Evolutionary conservation across 37 sponge, comb jelly and placozoan genomes (phyloP), one percentile per base, ranked within the genome.

Genomic region (Theonella swinhoei): DNA sequence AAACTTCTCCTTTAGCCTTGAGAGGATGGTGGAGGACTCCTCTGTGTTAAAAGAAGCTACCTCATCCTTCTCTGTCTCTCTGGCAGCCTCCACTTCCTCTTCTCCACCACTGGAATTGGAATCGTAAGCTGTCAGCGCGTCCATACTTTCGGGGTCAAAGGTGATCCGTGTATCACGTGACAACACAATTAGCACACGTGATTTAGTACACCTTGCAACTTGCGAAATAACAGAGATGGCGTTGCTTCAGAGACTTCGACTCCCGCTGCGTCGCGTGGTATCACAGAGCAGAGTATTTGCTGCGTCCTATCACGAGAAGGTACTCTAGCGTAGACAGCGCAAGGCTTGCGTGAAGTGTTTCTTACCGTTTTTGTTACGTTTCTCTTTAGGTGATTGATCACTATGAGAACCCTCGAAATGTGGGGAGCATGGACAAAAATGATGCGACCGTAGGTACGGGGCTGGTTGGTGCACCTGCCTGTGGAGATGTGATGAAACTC

Each of bases 401-500:
- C 68, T 97, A 97, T 70, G 97, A 97, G 74, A 97, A 95, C 77
- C 98, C 98, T 42, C 85, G 98, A 30, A 95, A 97, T 80, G 97
- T 96, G 68, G 94, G 96, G 24, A 76, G 90, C 35, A 47, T 95
- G 71, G 90, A 97, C 79, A 98, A 98, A 76, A 73, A 68, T 29
- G 92, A 94, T 36, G 34, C 30, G 36, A 76, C 75, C 60, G 98
- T 98, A 22, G 98, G 98, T 20, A 98, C 98, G 3, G 98, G 98
- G 0, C 74, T 98, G 64, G 98, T 98, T 4, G 98, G 98, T 1
- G 98, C 98, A 23, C 98, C 98, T 20, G 98, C 98, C 23, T 96
- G 98, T 78, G 98, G 98, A 7, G 96, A 98, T 77, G 98, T 98
- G 69, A 98, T 98, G 98, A 98, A 98, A 75, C 77, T 98, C 0